These are phyloP conservation scores for Formicarius rufipectus DNA, from an alignment of 2,113 vertebrate genomes.

Conservation along the genomic window DNA sequence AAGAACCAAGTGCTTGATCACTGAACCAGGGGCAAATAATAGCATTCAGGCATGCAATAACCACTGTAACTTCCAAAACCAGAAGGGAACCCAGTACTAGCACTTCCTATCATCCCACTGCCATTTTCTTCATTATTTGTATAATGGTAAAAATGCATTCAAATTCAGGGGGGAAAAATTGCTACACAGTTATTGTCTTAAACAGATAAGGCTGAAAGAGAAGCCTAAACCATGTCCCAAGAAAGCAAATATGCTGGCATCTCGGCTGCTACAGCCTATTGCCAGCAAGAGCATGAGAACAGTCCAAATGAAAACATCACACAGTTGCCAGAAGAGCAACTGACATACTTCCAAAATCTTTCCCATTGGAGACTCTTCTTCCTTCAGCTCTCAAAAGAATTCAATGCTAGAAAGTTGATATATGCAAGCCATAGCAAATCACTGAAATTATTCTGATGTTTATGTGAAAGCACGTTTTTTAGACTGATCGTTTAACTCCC, in stretches of 20 bases:
- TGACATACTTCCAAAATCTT: background rate
- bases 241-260: constrained; percentile 36
- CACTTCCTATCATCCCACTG: background rate
- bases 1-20: background rate
- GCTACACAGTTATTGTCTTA: background rate
- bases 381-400: background rate
- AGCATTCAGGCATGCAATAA: background rate
- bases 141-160: background rate
- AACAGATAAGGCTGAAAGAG: background rate
- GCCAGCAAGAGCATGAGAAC: constrained; percentile 31
- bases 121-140: background rate
- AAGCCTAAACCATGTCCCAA: background rate
- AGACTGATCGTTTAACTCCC: background rate
- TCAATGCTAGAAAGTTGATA: background rate
- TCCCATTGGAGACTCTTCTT: background rate
- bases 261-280: constrained; percentile 30
- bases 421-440: background rate
- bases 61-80: background rate
- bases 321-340: constrained; percentile 40
- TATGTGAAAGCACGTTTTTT: background rate
- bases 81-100: background rate
- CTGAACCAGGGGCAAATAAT: background rate
- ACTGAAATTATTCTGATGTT: background rate
- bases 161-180: background rate
- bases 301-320: background rate